Conservation (phyloP, 2,888 invertebrate genomes). For the Orthosia incerta region DNA sequence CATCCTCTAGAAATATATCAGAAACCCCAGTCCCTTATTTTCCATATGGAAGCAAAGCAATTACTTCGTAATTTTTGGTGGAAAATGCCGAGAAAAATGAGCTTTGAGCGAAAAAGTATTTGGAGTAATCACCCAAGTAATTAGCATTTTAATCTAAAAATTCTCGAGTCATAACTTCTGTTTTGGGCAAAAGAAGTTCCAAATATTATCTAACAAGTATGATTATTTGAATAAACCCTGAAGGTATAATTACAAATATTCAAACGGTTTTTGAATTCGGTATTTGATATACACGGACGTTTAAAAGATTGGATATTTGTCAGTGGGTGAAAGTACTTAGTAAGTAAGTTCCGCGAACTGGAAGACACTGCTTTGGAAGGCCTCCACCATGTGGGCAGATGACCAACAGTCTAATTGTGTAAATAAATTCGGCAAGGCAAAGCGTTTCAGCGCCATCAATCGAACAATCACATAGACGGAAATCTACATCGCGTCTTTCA, state of each 20-base stretch:
- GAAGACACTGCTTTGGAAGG: too few species aligned
- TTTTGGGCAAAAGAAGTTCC: constrained; percentile 12
- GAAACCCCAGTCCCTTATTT: not conserved
- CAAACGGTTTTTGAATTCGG: not conserved
- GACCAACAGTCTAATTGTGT: too few species aligned
- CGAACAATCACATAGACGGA: too few species aligned
- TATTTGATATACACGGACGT: not conserved
- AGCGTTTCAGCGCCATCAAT: too few species aligned
- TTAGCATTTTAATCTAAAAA: constrained; percentile 46
- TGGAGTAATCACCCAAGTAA: constrained; percentile 41
- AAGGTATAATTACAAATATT: not conserved
- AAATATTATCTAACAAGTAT: not conserved
- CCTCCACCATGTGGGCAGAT: too few species aligned
- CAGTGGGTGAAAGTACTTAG: not conserved
- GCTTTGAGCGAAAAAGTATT: constrained; percentile 26
- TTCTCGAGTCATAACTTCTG: constrained; percentile 18
- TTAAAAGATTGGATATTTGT: not conserved
- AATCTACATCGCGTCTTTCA: too few species aligned
- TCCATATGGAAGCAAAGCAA: constrained; percentile 11
- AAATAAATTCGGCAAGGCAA: too few species aligned
- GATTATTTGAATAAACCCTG: constrained; percentile 2
- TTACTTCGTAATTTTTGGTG: constrained; percentile 8
- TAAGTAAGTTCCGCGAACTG: too few species aligned
- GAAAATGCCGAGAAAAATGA: constrained; percentile 6
- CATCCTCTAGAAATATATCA: not conserved